Conservation (phyloP, 2,888 invertebrate species). For the Entomobrya multifasciata region DNA sequence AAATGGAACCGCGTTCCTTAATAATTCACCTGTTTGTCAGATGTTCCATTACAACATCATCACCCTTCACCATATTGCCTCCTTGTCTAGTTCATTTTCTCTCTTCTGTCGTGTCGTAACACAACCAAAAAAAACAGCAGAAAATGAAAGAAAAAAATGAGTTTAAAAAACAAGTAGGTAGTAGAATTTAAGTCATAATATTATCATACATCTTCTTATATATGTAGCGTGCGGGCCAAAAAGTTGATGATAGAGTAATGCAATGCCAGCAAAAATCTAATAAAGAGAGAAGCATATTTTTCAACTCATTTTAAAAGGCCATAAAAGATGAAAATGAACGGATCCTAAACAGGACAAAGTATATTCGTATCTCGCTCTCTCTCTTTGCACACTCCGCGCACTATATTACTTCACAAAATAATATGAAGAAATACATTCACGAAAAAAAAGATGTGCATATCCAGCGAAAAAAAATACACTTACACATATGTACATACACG, state of each 20-base stretch:
- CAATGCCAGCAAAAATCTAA: background rate
- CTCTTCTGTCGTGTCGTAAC: background rate
- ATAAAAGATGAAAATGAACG: conserved; percentile 28
- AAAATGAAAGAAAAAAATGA: background rate
- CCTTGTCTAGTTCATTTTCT: background rate
- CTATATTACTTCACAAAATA: background rate
- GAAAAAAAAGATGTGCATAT: conserved; percentile 2
- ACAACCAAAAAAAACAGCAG: background rate
- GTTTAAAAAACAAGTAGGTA: conserved; percentile 1
- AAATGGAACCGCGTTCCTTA: too few species aligned
- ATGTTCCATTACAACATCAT: background rate
- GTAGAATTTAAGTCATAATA: background rate
- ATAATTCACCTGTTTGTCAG: conserved; percentile 22
- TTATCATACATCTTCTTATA: background rate
- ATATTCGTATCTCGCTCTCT: too few species aligned
- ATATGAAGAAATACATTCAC: background rate
- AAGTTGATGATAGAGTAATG: too few species aligned
- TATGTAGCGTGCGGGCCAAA: background rate
- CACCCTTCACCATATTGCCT: background rate
- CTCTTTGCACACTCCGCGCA: background rate
- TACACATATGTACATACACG: background rate
- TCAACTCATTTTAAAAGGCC: conserved; percentile 50
- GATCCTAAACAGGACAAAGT: background rate
- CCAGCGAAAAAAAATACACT: background rate
- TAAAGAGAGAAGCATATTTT: conserved; percentile 22